phyloP scores from a whole-genome alignment of 2,113 vertebrate species.

The Sylvietta virens region DNA sequence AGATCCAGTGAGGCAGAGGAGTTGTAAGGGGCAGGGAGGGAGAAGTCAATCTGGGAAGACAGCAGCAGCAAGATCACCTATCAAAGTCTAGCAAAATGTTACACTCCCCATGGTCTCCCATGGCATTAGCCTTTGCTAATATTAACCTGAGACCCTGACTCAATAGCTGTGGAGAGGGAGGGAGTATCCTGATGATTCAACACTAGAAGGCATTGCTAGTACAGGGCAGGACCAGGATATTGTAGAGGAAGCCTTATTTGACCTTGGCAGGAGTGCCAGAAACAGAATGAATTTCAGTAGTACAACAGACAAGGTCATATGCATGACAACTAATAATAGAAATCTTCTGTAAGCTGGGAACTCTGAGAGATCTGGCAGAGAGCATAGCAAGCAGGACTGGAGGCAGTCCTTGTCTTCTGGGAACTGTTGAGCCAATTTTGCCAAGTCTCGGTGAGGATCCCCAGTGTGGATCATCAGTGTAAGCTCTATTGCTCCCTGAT shows the following conservation, averaged over 20 bases:
- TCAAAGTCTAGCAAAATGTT: background rate
- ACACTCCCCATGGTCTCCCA: background rate
- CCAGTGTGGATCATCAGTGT: background rate
- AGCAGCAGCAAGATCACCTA: background rate
- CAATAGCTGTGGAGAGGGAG: background rate
- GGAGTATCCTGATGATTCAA: background rate
- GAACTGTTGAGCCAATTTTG: background rate
- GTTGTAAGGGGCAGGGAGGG: background rate
- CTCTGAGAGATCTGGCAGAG: background rate
- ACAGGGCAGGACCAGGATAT: background rate
- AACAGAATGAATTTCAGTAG: conserved; percentile 32
- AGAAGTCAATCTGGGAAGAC: background rate
- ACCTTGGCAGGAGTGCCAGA: conserved; percentile 38
- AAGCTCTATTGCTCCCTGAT: background rate
- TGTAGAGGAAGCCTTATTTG: background rate
- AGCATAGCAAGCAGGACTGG: background rate
- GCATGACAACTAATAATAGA: conserved; percentile 22
- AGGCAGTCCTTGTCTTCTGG: background rate
- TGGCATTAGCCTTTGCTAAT: background rate
- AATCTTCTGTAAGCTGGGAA: conserved; percentile 5
- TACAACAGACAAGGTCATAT: conserved; percentile 9
- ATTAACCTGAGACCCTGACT: background rate
- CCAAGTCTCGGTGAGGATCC: background rate
- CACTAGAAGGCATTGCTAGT: conserved; percentile 9
- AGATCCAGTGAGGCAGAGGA: background rate